Conservation (phyloP, 2,797 vertebrate genomes). For the Coendou prehensilis region DNA sequence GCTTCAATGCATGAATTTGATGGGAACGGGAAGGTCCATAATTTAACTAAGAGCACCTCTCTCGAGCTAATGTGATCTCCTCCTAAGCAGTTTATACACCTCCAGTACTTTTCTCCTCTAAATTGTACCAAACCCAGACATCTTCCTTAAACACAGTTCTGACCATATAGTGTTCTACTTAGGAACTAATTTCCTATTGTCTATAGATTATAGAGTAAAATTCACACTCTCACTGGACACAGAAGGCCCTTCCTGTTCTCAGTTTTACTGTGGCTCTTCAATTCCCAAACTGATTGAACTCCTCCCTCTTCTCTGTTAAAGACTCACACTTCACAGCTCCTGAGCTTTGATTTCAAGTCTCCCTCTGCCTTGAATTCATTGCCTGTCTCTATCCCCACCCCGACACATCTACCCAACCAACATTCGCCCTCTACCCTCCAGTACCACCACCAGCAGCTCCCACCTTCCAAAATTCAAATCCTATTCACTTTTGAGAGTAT, state of each 20-base stretch:
- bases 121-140: background rate
- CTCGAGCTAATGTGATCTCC: background rate
- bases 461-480: background rate
- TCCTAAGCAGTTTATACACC: background rate
- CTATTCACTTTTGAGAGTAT: background rate
- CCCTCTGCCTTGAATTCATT: background rate
- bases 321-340: background rate
- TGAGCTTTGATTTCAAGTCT: background rate
- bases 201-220: background rate
- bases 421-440: background rate
- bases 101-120: background rate
- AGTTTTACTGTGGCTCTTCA: background rate
- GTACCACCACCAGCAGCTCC: background rate
- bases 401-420: background rate
- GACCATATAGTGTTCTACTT: background rate
- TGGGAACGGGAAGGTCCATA: accelerated
- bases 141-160: background rate
- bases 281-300: background rate
- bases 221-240: background rate
- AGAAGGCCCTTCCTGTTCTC: background rate
- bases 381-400: too few relatives aligned
- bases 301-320: too few relatives aligned
- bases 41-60: background rate
- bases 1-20: background rate
- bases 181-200: background rate